Base-by-base conservation (phyloP, 2,113 vertebrate species). In the Mesembrinibis cayennensis region DNA sequence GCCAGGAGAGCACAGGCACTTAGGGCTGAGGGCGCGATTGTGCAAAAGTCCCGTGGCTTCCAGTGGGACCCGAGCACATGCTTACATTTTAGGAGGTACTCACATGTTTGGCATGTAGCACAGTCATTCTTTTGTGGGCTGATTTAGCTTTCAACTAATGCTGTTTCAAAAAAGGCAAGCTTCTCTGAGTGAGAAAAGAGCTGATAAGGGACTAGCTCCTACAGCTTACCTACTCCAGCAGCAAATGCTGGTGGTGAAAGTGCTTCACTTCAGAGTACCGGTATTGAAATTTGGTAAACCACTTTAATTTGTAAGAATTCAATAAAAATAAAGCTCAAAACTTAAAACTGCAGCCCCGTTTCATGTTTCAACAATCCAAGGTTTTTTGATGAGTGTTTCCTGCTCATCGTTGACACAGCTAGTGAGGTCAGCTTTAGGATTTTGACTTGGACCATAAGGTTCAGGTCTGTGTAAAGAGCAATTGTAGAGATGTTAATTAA, bases 321-420 rank as follows among this genome's bases (percentile, higher is more conserved):
- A 26, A 8, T 56, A 23, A 86, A 87, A 82, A 26, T 26, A 32
- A 16, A 58, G 7, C 44, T 82, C 7, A 42, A 1, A n/a, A 16
- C 2, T 8, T 65, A n/a, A 53, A 69, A 16, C 10, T 22, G 20
- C 16, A 52, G 53, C 34, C 18, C 3, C 0, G 0, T 34, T 58
- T 50, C 16, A 1, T 30, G 16, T 78, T 82, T 74, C 0, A 10
- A 1, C 12, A 78, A 44, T 26, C 50, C 7, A 3, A 1, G 9
- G 7, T 3, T 67, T 34, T 47, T n/a, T 36, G 5, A 3, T 29
- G 18, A 66, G 32, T 2, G 2, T 47, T 85, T 78, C 21, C 50
- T 40, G 25, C 50, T 82, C 11, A 2, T 55, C 17, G 0, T 6
- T 29, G 29, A 13, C 8, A 1, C 0, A 1, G 25, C 26, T 6